A percentile compares a stretch with the other conserved stretches of the same genome.
Conservation (phyloP, 2,888 invertebrate species). For the Argynnis bischoffii region DNA sequence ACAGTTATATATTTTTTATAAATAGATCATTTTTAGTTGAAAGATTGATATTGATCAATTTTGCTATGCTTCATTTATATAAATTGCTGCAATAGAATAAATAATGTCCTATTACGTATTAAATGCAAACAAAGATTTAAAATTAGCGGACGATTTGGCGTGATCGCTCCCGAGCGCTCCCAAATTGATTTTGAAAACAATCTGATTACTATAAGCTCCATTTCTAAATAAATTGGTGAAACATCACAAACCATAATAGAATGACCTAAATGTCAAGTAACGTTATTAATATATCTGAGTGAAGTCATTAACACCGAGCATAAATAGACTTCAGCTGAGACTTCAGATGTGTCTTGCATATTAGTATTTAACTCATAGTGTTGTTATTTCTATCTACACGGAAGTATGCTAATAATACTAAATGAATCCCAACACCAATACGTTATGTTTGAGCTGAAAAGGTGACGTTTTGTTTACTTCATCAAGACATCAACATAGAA, state of each 20-base stretch:
- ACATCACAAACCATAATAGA: slow-evolving; percentile 55
- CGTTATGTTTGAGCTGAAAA: neutral
- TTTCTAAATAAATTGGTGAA: slow-evolving; percentile 36
- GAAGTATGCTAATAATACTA: slow-evolving; percentile 43
- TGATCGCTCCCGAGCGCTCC: slow-evolving; percentile 9
- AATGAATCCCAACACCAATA: neutral
- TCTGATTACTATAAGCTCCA: slow-evolving; percentile 19
- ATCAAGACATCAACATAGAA: neutral
- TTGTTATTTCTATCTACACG: slow-evolving; percentile 53
- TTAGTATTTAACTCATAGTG: slow-evolving; percentile 16
- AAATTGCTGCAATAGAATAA: neutral
- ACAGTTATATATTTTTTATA: no score
- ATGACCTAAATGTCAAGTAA: slow-evolving; percentile 71
- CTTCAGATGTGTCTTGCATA: slow-evolving; percentile 20
- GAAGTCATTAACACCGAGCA: slow-evolving; percentile 69
- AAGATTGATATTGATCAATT: no score
- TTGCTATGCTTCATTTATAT: no score
- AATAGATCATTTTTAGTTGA: no score
- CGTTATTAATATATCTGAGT: slow-evolving; percentile 43
- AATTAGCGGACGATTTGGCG: slow-evolving; percentile 13
- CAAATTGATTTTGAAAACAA: slow-evolving; percentile 18
- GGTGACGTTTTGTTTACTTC: slow-evolving; percentile 19
- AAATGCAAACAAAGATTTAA: slow-evolving; percentile 12
- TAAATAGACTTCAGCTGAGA: slow-evolving; percentile 57
- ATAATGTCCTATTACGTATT: neutral